A percentile compares a stretch with the other conserved stretches of the same genome.
Evolutionary conservation across 2,888 invertebrate genomes (phyloP).

Genomic region (Synergus japonicus): DNA sequence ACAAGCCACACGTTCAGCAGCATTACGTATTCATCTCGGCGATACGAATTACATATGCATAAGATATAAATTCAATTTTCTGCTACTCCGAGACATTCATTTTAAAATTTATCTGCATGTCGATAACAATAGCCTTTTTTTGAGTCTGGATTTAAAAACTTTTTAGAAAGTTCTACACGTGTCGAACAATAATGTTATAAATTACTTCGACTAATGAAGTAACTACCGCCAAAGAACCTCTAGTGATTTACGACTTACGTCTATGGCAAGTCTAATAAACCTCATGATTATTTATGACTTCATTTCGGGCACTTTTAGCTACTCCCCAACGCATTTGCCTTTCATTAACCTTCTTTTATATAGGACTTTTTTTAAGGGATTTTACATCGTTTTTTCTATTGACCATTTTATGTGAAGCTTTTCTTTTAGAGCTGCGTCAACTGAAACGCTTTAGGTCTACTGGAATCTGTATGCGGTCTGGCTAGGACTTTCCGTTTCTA

Average conservation of each 20-base stretch:
- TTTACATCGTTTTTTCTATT: background rate
- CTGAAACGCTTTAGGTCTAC: background rate
- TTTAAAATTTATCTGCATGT: background rate
- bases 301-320: conserved; percentile 33
- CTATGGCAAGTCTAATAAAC: conserved; percentile 60
- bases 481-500: background rate
- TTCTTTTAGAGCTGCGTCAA: no score
- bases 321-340: conserved; percentile 10
- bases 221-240: conserved; percentile 62
- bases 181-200: conserved; percentile 64
- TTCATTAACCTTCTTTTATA: conserved; percentile 25
- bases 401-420: no score
- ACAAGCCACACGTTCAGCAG: background rate
- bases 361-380: background rate
- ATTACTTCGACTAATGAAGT: conserved; percentile 70
- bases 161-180: background rate
- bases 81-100: background rate
- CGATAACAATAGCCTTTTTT: background rate
- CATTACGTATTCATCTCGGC: background rate
- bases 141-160: background rate
- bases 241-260: conserved; percentile 66
- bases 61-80: background rate
- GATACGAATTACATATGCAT: background rate
- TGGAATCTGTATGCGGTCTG: background rate
- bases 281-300: conserved; percentile 64